Evolutionary conservation across 2,113 vertebrate genomes (phyloP), one percentile per base, ranked within the genome.

Genomic region (Notothenia coriiceps): DNA sequence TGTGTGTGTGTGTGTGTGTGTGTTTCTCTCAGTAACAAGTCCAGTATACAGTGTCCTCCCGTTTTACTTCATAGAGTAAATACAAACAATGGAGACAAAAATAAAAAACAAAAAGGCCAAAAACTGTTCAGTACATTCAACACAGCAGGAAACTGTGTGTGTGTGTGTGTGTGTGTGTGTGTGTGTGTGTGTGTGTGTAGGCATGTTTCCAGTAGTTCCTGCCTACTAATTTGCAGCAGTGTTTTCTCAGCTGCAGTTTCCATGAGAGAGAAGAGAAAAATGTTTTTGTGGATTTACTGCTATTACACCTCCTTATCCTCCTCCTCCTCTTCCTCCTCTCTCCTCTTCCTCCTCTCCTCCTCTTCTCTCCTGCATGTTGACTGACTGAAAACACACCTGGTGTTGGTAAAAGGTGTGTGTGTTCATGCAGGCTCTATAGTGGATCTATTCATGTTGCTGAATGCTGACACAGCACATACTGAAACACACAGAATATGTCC

Each of bases 1-100:
- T 22, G 22, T 22, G 22, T 22, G 22, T 22, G 22, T 22, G 22
- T 22, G 22, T 22, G 22, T 22, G 22, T 22, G 22, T 22, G 22
- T 22, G 22, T 22, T n/a, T n/a, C n/a, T n/a, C n/a, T n/a, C n/a
- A 22, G 51, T 22, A 22, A 61, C 15, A 61, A 44, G 50, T 20
- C 15, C 46, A n/a, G 33, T 18, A 61, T 43, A 33, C 33, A 61
- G 59, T 43, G 90, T 85, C 85, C 71, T 83, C 82, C 75, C 86
- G 88, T 79, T 89, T 92, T 93, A 92, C 89, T 84, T 92, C 90
- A 92, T 84, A 92, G 90, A 93, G 90, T 91, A 92, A 93, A 93
- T 93, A 91, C 52, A 74, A 89, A 91, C 80, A 56, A 81, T 88
- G 77, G 88, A 86, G 85, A 90, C 85, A 22, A 73, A 78, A 51